Percentiles rank a stretch among this genome's conserved stretches.
These are phyloP conservation scores for Lepeophtheirus nordmannii DNA, from an alignment of 2,888 invertebrate species.

Conservation along the genomic window DNA sequence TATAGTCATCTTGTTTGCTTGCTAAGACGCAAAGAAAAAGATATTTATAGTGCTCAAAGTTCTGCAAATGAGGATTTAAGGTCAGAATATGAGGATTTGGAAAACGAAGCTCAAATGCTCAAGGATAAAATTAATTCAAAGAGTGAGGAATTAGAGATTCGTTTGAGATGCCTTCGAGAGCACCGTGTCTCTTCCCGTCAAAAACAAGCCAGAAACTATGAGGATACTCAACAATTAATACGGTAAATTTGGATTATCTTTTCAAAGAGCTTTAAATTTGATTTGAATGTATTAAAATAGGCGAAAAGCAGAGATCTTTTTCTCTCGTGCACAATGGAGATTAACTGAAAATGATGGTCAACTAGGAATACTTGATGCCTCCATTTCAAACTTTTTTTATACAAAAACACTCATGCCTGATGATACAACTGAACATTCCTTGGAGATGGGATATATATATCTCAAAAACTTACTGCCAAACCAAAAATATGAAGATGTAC, in stretches of 20 bases:
- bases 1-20: constrained; percentile 17
- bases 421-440: constrained; percentile 63
- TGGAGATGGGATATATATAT: constrained; percentile 86
- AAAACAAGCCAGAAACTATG: constrained; percentile 31
- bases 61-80: constrained; percentile 13
- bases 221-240: neutral
- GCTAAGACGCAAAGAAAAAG: constrained; percentile 17
- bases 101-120: constrained; percentile 23
- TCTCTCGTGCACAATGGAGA: constrained; percentile 94
- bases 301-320: constrained; percentile 82
- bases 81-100: constrained; percentile 17
- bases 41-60: constrained; percentile 14
- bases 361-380: constrained; percentile 87
- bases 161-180: constrained; percentile 82
- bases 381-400: constrained; percentile 82
- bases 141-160: constrained; percentile 85
- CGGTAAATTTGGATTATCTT: neutral
- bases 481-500: constrained; percentile 76
- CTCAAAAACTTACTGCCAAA: constrained; percentile 89
- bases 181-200: constrained; percentile 44
- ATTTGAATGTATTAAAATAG: constrained; percentile 11
- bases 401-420: constrained; percentile 19
- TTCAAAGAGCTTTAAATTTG: too few relatives aligned
- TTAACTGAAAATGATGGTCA: constrained; percentile 95
- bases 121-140: constrained; percentile 71